Conservation (phyloP, 2,888 invertebrate species). For the Leucania comma region DNA sequence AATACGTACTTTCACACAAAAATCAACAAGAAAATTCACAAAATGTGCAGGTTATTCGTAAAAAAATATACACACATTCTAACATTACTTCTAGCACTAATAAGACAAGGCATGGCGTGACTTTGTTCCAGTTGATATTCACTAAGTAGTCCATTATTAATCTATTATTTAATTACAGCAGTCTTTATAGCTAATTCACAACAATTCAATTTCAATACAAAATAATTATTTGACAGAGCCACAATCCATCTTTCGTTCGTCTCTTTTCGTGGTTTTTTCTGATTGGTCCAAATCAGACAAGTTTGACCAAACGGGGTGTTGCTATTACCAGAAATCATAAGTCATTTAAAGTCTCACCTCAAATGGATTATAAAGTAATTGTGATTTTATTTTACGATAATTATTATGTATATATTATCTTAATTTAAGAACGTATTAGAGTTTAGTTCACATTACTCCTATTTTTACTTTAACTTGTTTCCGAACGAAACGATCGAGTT, state of each 20-base stretch:
- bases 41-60: conserved; percentile 64
- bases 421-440: background rate
- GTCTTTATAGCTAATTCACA: conserved; percentile 75
- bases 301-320: conserved; percentile 23
- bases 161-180: conserved; percentile 75
- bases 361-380: too few relatives aligned
- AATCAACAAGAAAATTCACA: conserved; percentile 65
- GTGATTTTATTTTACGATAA: too few relatives aligned
- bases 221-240: conserved; percentile 85
- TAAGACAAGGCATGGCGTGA: conserved; percentile 92
- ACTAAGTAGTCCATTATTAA: conserved; percentile 89
- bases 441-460: background rate
- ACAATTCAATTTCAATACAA: conserved; percentile 80
- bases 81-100: conserved; percentile 93
- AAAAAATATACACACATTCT: conserved; percentile 89
- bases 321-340: conserved; percentile 31
- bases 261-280: conserved; percentile 89
- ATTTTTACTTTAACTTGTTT: background rate
- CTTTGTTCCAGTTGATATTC: conserved; percentile 91
- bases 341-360: background rate
- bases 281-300: conserved; percentile 90
- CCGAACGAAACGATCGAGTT: conserved; percentile 27
- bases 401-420: background rate
- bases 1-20: conserved; percentile 68
- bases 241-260: conserved; percentile 88